Percentiles rank a stretch among this genome's conserved stretches.
Evolutionary conservation across 2,113 vertebrate genomes (phyloP).

Genomic region (Pithys albifrons): DNA sequence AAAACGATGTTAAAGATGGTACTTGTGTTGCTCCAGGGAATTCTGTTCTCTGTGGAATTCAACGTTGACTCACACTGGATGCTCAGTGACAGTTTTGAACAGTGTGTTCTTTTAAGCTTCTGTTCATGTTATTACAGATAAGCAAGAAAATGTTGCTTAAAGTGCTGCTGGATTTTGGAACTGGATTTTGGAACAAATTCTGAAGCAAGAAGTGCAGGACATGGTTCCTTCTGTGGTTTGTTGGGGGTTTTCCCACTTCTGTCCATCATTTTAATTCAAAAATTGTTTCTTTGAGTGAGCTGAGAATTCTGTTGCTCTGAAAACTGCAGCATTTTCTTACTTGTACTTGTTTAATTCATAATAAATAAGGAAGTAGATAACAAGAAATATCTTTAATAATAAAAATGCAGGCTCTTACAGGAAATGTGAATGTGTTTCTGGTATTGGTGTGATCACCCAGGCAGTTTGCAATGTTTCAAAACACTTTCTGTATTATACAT

Average conservation of each 20-base stretch:
- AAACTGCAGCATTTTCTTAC: neutral
- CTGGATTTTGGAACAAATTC: neutral
- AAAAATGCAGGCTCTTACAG: neutral
- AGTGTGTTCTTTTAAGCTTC: neutral
- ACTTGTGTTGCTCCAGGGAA: neutral
- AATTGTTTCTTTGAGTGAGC: neutral
- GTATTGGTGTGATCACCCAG: neutral
- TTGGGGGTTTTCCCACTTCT: neutral
- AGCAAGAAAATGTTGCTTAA: neutral
- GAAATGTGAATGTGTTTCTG: neutral
- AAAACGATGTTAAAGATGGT: neutral
- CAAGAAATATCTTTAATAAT: neutral
- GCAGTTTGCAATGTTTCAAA: neutral
- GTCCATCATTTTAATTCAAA: neutral
- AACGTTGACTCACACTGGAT: neutral
- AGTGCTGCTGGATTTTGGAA: neutral
- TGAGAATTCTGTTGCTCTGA: neutral
- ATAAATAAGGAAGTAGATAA: neutral
- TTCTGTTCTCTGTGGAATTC: neutral
- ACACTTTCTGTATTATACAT: neutral
- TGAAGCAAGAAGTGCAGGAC: neutral
- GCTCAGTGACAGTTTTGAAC: neutral
- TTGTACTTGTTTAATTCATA: accelerated
- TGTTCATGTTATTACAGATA: neutral
- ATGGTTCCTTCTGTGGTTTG: neutral